Base-by-base conservation (phyloP, 2,797 vertebrate species). In the Melanogrammus aeglefinus region DNA sequence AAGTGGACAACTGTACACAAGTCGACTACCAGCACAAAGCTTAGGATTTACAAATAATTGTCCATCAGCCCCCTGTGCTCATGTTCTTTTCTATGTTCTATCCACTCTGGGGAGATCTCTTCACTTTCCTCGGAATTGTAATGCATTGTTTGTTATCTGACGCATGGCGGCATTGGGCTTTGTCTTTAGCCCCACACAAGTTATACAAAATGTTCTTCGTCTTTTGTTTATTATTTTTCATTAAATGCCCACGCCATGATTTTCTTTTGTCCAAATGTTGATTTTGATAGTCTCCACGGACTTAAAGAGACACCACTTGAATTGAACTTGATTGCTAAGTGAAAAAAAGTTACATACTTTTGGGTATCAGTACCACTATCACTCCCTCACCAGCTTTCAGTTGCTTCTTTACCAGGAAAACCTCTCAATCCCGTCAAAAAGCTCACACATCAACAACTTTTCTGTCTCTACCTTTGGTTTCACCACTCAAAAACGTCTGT, bases 1-100 rank as follows among this genome's bases (percentile, higher is more conserved):
- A 73, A 77, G 78, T 29, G 74, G 57, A 39, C 39, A 24, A 24
- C 41, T 51, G 27, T 35, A 51, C 76, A 47, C 63, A 69, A 69
- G 63, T 69, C 7, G 63, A 69, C 63, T 12, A 27, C 63, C 63
- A 13, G 27, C 63, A 27, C 63, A 13, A 27, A n/a, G 63, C 63
- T 10, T 6, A 27, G 63, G 24, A 27, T 69, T 12, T 69, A n/a
- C n/a, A 27, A 27, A 12, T 12, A 69, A 27, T 69, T 27, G n/a
- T 69, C 63, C 57, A 9, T 9, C 47, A 21, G 47, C 18, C 57
- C 9, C 24, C 57, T 63, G n/a, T 24, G 57, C 57, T 63, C 18
- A 6, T 21, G 16, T 57, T 57, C 21, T 24, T 27, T 12, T 69
- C 27, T 1, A 63, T 29, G n/a, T 13, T 66, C n/a, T 27, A 3